Evolutionary conservation across 2,797 vertebrate genomes (phyloP), one percentile per base, ranked within the genome.

Genomic region (Pantherophis alleghaniensis): DNA sequence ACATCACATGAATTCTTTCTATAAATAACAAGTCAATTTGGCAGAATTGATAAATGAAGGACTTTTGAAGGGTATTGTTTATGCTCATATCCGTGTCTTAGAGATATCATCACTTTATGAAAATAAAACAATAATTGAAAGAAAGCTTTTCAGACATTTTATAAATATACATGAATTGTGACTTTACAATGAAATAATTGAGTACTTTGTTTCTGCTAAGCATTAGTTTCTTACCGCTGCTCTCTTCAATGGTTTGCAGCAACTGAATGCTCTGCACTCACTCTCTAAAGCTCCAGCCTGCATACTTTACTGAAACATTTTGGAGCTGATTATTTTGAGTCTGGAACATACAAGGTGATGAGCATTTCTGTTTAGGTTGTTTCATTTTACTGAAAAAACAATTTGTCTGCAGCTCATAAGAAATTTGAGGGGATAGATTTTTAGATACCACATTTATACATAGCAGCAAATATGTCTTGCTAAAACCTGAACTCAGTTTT

Each of bases 401-500:
- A 83, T 1, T 88, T 91, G 12, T 47, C 14, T 69, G 4, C 24
- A 3, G 32, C 12, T 7, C 53, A 87, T 89, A 69, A 0, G 26
- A 93, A 22, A 61, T 26, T 37, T 90, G 51, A 42, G 60, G 13
- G 66, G 86, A 7, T 28, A 87, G n/a, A 47, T 88, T 74, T 92
- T 74, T 88, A 57, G 9, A 90, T 53, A 87, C 89, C 59, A n/a
- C 4, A 10, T 7, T 57, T 88, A 28, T 14, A 69, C 0, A 1
- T 12, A 59, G 0, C 9, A 12, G 69, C 5, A 88, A 11, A 28
- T 92, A 90, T 89, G 56, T 26, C 11, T 93, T 90, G 18, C 20
- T 92, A 92, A 88, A 13, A 47, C 56, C 4, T n/a, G n/a, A 87
- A 83, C 24, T 2, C 93, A 56, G 89, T n/a, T 94, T 95, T 69